These are phyloP conservation scores for Papilio xuthus DNA, from an alignment of 1,140 invertebrate genomes.

Conservation along the genomic window DNA sequence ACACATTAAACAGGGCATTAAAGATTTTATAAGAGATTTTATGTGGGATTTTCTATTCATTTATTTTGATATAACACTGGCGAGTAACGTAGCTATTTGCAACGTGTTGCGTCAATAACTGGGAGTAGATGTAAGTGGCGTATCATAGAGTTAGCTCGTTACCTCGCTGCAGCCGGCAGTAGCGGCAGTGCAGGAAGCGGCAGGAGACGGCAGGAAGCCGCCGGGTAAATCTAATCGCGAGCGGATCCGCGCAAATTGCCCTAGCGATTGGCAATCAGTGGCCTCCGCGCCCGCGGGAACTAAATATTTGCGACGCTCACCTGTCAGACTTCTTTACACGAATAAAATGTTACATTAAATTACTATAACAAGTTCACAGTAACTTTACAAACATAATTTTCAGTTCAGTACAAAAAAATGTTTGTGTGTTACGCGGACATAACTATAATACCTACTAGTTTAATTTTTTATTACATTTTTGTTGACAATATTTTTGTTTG, in stretches of 20 bases:
- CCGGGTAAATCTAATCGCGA: conserved; percentile 53
- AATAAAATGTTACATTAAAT: neutral
- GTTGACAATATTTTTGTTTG: too few relatives aligned
- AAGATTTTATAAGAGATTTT: neutral
- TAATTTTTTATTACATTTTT: too few relatives aligned
- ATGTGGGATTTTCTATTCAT: neutral
- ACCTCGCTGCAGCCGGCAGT: conserved; percentile 7
- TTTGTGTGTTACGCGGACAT: too few relatives aligned
- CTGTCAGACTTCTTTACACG: conserved; percentile 32
- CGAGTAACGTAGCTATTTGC: neutral
- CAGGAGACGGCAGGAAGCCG: conserved; percentile 32
- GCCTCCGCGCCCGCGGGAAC: conserved; percentile 42
- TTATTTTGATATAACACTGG: neutral
- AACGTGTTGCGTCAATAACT: neutral
- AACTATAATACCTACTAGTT: too few relatives aligned
- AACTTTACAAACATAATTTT: neutral
- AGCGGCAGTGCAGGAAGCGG: neutral
- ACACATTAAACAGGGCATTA: too few relatives aligned
- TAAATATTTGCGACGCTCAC: conserved; percentile 21
- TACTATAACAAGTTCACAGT: neutral
- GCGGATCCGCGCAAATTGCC: conserved; percentile 58
- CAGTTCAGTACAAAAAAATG: too few relatives aligned
- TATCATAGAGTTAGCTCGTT: conserved; percentile 18
- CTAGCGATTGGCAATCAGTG: conserved; percentile 52
- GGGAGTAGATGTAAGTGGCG: neutral